These are phyloP conservation scores for Tapirus indicus DNA, from an alignment of 2,797 vertebrate genomes.

Conservation along the genomic window DNA sequence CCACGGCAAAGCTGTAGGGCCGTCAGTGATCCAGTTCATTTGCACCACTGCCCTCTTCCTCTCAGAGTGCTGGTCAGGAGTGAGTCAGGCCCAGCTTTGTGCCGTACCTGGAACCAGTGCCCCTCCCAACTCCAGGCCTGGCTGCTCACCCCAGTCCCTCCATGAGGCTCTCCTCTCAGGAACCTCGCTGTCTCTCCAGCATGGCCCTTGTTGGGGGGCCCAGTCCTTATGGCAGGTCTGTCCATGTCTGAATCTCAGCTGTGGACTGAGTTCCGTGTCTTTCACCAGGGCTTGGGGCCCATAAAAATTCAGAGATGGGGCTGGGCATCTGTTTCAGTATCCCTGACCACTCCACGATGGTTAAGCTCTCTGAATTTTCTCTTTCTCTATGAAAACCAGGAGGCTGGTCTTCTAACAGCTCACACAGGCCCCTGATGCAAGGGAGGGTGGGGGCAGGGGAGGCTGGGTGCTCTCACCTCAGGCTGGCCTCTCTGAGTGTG, in stretches of 20 bases:
- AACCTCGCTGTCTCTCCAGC: neutral
- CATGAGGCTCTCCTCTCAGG: neutral
- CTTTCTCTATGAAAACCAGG: neutral
- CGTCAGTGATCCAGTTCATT: neutral
- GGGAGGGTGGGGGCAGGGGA: neutral
- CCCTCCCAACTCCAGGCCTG: neutral
- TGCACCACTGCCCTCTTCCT: neutral
- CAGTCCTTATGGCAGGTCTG: neutral
- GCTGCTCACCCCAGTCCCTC: neutral
- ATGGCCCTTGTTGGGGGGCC: rapidly evolving
- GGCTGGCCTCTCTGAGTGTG: neutral
- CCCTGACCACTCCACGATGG: neutral
- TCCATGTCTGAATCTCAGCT: neutral
- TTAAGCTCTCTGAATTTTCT: neutral
- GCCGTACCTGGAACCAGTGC: neutral
- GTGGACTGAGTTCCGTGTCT: neutral
- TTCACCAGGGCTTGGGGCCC: neutral
- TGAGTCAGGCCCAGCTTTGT: neutral
- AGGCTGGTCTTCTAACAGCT: neutral
- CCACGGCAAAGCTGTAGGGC: neutral
- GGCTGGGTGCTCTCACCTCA: neutral
- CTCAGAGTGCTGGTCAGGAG: neutral
- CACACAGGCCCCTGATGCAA: neutral
- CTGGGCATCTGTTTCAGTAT: neutral
- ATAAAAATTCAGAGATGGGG: neutral